Evolutionary conservation across 2,113 vertebrate genomes (phyloP), one percentile per base, ranked within the genome.

Genomic region (Corythornis madagascariensis): DNA sequence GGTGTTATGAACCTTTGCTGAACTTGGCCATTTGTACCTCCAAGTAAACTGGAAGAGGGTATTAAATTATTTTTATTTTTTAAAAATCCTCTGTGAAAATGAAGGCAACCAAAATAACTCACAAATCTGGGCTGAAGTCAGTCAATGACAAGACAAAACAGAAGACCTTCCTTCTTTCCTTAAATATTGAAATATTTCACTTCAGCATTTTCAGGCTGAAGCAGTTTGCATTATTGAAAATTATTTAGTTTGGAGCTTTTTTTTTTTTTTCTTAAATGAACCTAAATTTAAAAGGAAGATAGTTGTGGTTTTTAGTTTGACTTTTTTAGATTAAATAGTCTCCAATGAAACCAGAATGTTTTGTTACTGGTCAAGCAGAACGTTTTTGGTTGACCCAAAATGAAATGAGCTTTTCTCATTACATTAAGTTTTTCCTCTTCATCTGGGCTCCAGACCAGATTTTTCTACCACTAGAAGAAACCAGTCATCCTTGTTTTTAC

Each of bases 91-190:
- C 42, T 70, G 50, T 61, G 82, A 75, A 94, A 93, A 87, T 17
- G 10, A 83, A 94, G 64, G 52, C 92, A 95, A 92, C 19, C 18
- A 80, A 80, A 94, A 88, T 89, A 91, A 80, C 52, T 86, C 55
- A 40, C 48, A 91, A 66, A 91, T 91, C 47, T 86, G 35, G 50
- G 43, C 66, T 83, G 64, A 76, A 94, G 56, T 91, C 64, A 80
- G 31, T 43, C 60, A 88, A 52, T 55, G 77, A 87, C 91, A 92
- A 85, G 79, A 57, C 63, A 94, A 87, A 89, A 79, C 64, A 94
- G 47, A 75, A 80, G 25, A 74, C 52, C 63, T 86, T 59, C 63
- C 56, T 77, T 63, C 29, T 35, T 86, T 84, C 63, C 38, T 91
- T 88, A 89, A 89, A 67, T 87, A 85, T 29, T 82, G 31, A 63